These are phyloP conservation scores for Valencia hispanica DNA, from an alignment of 2,797 vertebrate genomes.

Conservation along the genomic window DNA sequence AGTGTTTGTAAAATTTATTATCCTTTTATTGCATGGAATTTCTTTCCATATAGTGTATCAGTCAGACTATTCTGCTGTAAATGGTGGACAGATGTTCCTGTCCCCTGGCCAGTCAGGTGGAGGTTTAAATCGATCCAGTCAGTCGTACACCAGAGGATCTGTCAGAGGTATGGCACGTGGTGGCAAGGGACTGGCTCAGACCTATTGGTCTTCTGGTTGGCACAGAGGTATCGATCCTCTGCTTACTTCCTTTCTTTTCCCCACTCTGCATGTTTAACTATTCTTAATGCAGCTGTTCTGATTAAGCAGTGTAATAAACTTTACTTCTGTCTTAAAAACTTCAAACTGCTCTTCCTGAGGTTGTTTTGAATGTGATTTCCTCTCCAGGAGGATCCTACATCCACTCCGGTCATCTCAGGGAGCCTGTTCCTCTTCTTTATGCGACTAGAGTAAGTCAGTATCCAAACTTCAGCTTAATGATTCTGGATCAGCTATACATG, in stretches of 20 bases:
- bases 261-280: not conserved
- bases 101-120: conserved; percentile 81
- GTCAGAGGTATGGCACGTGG: conserved; percentile 87
- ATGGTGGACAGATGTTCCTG: conserved; percentile 83
- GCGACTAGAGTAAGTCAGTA: conserved; percentile 81
- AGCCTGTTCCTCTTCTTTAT: conserved; percentile 82
- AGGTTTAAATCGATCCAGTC: conserved; percentile 78
- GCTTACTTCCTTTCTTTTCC: not conserved
- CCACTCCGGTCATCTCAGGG: conserved; percentile 83
- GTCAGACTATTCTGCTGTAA: conserved; percentile 82
- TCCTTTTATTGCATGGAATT: not conserved
- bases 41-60: conserved; percentile 77
- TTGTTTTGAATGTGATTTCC: not conserved
- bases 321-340: not conserved
- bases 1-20: not conserved
- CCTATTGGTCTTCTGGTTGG: conserved; percentile 82
- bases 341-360: not conserved
- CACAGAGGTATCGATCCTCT: conserved; percentile 83
- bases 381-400: conserved; percentile 81
- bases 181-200: conserved; percentile 82
- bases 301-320: not conserved
- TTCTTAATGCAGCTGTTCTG: not conserved
- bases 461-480: not conserved
- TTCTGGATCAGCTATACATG: not conserved
- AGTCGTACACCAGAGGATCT: conserved; percentile 85